Conservation (phyloP, 2,888 invertebrate genomes). For the Macrosiphum euphorbiae region DNA sequence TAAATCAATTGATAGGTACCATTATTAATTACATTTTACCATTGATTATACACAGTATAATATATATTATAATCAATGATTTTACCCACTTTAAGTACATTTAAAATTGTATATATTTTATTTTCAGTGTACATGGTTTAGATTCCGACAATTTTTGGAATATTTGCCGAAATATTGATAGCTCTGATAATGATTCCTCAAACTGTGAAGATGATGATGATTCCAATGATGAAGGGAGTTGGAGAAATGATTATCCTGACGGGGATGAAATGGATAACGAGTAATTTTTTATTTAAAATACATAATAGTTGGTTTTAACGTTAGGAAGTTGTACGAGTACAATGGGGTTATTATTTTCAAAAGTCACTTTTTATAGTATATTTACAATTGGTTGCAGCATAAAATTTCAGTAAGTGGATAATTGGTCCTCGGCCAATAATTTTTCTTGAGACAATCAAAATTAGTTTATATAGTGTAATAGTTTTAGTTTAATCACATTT, state of each 20-base stretch:
- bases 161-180: conserved; percentile 67
- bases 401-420: too few relatives aligned
- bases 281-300: not conserved
- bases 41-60: too few relatives aligned
- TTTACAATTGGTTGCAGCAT: too few relatives aligned
- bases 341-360: too few relatives aligned
- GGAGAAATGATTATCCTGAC: conserved; percentile 70
- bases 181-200: conserved; percentile 40
- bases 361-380: too few relatives aligned
- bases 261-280: conserved; percentile 67
- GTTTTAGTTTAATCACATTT: too few relatives aligned
- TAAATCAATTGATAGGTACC: conserved; percentile 71
- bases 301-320: not conserved
- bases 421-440: too few relatives aligned
- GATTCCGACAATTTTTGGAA: conserved; percentile 71
- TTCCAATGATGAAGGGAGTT: conserved; percentile 70
- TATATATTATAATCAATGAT: too few relatives aligned
- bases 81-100: not conserved
- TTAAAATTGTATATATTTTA: not conserved
- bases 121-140: conserved; percentile 71
- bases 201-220: conserved; percentile 69
- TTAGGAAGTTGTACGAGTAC: not conserved
- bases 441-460: too few relatives aligned
- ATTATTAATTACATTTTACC: not conserved
- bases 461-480: too few relatives aligned